Base-by-base conservation (phyloP, 2,113 vertebrate species). In the Copsychus sechellarum region DNA sequence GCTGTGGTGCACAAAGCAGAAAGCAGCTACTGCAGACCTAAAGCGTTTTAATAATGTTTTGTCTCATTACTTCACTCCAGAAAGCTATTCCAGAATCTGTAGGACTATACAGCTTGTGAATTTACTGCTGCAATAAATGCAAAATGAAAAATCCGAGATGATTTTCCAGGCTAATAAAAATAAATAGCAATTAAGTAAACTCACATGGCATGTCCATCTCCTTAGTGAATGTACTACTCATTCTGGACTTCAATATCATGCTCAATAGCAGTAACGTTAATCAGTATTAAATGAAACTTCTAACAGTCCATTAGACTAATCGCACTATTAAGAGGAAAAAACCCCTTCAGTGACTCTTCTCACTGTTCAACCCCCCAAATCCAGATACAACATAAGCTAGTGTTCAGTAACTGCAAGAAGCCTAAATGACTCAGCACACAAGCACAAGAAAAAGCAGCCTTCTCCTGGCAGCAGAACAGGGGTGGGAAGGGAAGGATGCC, bases 1-100 rank as follows among this genome's bases (percentile, higher is more conserved):
- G 62, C 73, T 42, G 36, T 0, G 0, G 11, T 0, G 10, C 77
- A 18, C 38, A 11, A 1, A 26, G 11, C 60, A 23, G 36, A 34
- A 45, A 48, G 33, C 56, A 47, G 47, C 69, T 21, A 8, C 72
- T 51, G 8, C 5, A 40, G 14, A 16, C 28, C 47, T 48, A 40
- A 48, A 74, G 43, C 22, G 28, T 25, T 53, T 18, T 25, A 53
- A 38, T 58, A 58, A 14, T 29, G 34, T 33, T 89, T 83, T 73
- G 36, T 77, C 58, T 82, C 61, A 23, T 65, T 56, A 50, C 31
- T 84, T 54, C 34, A 48, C 51, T 67, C 70, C 34, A 40, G 51
- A 86, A 76, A 83, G 31, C 54, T 50, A 28, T 73, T 90, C 40
- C 38, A 50, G 51, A 58, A 78, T 43, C 65, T 18, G 14, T 1